Base-by-base conservation (phyloP, 2,888 invertebrate genomes). In the Cartodere bifasciata region DNA sequence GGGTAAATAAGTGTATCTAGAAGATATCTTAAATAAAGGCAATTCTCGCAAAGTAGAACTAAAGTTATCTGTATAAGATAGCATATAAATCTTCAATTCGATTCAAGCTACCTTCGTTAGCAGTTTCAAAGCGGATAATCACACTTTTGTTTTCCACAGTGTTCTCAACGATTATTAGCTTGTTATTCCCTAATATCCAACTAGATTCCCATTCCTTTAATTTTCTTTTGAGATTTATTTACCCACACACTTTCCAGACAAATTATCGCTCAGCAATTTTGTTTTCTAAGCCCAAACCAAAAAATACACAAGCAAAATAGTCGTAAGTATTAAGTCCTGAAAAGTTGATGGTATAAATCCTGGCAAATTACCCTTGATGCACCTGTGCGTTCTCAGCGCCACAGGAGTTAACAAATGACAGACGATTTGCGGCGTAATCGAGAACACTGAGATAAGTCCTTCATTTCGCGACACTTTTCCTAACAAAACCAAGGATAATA, bases 61-160 rank as follows among this genome's bases (percentile, higher is more conserved):
- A 22, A 35, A 32, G 35, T 41, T 45, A 44, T 45, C 44, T 43
- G 35, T 34, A 41, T 41, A 35, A 49, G 43, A 52, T 50, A 47
- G 45, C 44, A 44, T 39, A 52, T 52, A 52, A 52, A 52, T 52
- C 49, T 49, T 32, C 38, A 42, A 41, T 52, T 52, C 50, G 49
- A 50, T 49, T 48, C 42, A 41, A 44, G 45, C 38, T 46, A 48
- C 49, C 51, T 52, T 49, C 50, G 50, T 52, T 50, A 50, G 51
- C 51, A 50, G 48, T 51, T 53, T 50, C 47, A 44, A 44, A 50
- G 48, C 47, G 50, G 49, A 67, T 70, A 70, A 71, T 70, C 69
- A 68, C 70, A 70, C 68, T 70, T 70, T 71, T 71, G 71, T 71
- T 71, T 70, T 70, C 70, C 68, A 69, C 68, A n/a, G n/a, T 70